A percentile compares a stretch with the other conserved stretches of the same genome.
Conservation (phyloP, 2,888 invertebrate genomes). For the Teinopalpus imperialis region DNA sequence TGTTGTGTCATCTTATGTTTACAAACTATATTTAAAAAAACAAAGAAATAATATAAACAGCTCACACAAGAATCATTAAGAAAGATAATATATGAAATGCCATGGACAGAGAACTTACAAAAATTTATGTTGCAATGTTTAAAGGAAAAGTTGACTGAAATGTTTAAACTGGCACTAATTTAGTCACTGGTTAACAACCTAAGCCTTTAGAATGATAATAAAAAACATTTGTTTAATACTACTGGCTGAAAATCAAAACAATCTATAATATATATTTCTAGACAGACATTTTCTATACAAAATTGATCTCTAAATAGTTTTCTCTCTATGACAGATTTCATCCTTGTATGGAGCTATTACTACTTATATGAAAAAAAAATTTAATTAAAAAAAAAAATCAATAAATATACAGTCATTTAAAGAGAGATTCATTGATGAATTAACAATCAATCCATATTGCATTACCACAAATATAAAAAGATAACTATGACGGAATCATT, state of each 20-base stretch:
- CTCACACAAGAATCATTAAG: background rate
- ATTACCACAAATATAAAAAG: background rate
- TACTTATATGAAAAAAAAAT: slow-evolving; percentile 1
- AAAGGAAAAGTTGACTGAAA: too few species aligned
- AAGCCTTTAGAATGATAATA: background rate
- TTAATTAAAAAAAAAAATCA: background rate
- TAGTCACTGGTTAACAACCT: slow-evolving; percentile 11
- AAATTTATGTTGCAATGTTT: background rate
- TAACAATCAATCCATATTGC: slow-evolving; percentile 7
- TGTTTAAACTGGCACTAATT: background rate
- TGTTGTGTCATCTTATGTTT: too few species aligned
- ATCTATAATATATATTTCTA: too few species aligned
- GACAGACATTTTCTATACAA: too few species aligned
- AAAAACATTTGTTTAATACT: too few species aligned
- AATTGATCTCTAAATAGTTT: too few species aligned
- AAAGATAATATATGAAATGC: slow-evolving; percentile 8
- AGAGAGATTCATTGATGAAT: slow-evolving; percentile 28
- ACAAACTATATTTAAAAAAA: background rate
- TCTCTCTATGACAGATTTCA: too few species aligned
- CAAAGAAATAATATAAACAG: background rate
- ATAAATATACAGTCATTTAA: slow-evolving; percentile 18
- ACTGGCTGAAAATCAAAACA: too few species aligned
- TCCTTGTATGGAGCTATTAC: too few species aligned
- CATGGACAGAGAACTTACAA: slow-evolving; percentile 13
- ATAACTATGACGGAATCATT: slow-evolving; percentile 11